A percentile compares a stretch with the other conserved stretches of the same genome.
phyloP scores from a whole-genome alignment of 2,797 vertebrate genomes.

The Scolopax rusticola region DNA sequence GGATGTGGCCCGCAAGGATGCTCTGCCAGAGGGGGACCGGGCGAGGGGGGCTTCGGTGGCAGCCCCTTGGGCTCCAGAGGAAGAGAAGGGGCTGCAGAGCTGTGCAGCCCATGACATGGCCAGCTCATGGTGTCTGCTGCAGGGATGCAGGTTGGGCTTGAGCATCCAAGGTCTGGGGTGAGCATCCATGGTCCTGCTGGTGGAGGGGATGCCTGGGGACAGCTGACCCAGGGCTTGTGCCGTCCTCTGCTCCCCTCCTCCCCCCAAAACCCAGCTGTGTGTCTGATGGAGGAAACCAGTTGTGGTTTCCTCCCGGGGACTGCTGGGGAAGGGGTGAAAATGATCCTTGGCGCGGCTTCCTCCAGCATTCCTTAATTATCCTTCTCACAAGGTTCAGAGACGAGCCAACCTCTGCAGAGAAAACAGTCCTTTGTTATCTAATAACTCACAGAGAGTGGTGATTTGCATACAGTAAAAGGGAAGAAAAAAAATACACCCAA shows the following conservation, averaged over 20 bases:
- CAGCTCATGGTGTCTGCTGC: rapidly evolving
- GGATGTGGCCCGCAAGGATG: neutral
- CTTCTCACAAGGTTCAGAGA: neutral
- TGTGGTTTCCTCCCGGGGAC: neutral
- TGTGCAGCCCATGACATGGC: rapidly evolving
- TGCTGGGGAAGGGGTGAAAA: neutral
- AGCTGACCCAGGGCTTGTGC: neutral
- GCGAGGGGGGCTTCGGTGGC: neutral
- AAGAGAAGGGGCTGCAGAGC: neutral
- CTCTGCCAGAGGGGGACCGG: rapidly evolving
- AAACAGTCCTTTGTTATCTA: conserved; percentile 51
- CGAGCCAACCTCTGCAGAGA: neutral
- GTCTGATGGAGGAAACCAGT: neutral
- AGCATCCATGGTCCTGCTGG: rapidly evolving
- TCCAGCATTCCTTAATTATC: neutral
- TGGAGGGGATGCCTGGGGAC: rapidly evolving
- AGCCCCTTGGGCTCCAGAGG: rapidly evolving
- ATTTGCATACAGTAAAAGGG: conserved; percentile 17
- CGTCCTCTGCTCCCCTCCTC: neutral
- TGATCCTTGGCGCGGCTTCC: neutral
- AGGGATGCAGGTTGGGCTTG: rapidly evolving
- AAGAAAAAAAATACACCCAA: neutral
- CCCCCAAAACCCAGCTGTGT: rapidly evolving
- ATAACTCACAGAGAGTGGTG: neutral
- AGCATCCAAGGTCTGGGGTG: neutral